These are phyloP conservation scores for Lophius americanus DNA, from an alignment of 2,797 vertebrate species.

Conservation along the genomic window DNA sequence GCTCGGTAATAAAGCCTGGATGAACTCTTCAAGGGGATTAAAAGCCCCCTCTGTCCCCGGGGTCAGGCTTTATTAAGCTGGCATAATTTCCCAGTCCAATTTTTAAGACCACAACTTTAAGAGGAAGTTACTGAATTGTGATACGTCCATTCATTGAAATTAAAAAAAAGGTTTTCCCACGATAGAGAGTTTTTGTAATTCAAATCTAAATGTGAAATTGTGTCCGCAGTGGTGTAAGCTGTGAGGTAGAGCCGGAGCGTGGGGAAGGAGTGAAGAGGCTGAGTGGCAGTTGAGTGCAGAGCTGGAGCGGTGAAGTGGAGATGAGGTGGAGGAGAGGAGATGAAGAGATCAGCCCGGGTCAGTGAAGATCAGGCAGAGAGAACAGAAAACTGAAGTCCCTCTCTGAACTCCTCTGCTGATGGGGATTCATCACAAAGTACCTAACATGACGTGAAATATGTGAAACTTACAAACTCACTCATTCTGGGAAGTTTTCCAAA, in stretches of 20 bases:
- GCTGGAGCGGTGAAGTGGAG: conserved; percentile 46
- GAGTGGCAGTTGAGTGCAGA: conserved; percentile 51
- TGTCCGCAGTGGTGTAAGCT: conserved; percentile 10
- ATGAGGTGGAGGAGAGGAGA: conserved; percentile 43
- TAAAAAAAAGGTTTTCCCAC: neutral
- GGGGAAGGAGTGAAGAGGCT: conserved; percentile 44
- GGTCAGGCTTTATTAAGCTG: conserved; percentile 46
- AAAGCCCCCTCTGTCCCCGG: conserved; percentile 67
- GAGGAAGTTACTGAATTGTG: neutral
- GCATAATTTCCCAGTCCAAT: conserved; percentile 16
- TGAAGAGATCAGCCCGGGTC: conserved; percentile 34
- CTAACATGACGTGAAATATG: conserved; percentile 1
- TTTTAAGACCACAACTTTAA: conserved; percentile 10
- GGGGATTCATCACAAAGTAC: neutral
- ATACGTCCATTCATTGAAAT: conserved; percentile 8
- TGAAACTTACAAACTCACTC: neutral
- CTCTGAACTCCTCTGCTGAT: neutral
- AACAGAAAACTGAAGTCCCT: conserved; percentile 28
- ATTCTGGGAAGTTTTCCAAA: neutral
- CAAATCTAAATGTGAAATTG: neutral
- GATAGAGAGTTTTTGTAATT: conserved; percentile 5
- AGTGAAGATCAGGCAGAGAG: conserved; percentile 19
- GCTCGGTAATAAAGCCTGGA: conserved; percentile 77
- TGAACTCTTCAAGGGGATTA: conserved; percentile 81
- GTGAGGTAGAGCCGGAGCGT: conserved; percentile 11